Percentiles rank a stretch among this genome's conserved stretches.
Conservation (phyloP, 2,113 vertebrate genomes). For the Bubo bubo region DNA sequence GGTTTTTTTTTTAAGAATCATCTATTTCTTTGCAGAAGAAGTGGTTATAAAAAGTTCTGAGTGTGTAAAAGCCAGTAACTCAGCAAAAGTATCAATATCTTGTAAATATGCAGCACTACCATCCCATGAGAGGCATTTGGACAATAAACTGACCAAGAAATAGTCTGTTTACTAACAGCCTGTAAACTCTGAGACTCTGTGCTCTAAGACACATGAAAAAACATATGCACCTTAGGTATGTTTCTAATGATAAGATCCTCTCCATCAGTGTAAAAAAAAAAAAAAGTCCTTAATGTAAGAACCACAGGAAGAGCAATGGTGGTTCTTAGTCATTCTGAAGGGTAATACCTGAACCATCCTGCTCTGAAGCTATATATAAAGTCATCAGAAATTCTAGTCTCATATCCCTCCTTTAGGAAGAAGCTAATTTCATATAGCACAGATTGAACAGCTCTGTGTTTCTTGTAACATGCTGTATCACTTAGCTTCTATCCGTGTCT, state of each 20-base stretch:
- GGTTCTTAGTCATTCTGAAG: background rate
- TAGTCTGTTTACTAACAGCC: background rate
- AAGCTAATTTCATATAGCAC: background rate
- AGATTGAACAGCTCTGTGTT: background rate
- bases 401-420: background rate
- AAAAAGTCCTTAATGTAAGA: background rate
- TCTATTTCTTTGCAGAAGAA: background rate
- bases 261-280: background rate
- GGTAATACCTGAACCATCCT: background rate
- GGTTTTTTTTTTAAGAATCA: background rate
- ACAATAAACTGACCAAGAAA: background rate
- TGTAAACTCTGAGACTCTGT: background rate
- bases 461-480: background rate
- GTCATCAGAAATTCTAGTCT: background rate
- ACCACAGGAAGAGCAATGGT: background rate
- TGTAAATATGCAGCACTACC: background rate
- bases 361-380: background rate
- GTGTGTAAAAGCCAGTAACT: background rate
- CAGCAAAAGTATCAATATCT: background rate
- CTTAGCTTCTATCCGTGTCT: background rate
- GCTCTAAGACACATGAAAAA: background rate
- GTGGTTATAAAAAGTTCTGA: background rate
- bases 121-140: background rate
- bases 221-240: background rate
- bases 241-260: background rate